Evolutionary conservation across 2,113 vertebrate genomes (phyloP).

Genomic region (Cyprinodon brontotheroides): DNA sequence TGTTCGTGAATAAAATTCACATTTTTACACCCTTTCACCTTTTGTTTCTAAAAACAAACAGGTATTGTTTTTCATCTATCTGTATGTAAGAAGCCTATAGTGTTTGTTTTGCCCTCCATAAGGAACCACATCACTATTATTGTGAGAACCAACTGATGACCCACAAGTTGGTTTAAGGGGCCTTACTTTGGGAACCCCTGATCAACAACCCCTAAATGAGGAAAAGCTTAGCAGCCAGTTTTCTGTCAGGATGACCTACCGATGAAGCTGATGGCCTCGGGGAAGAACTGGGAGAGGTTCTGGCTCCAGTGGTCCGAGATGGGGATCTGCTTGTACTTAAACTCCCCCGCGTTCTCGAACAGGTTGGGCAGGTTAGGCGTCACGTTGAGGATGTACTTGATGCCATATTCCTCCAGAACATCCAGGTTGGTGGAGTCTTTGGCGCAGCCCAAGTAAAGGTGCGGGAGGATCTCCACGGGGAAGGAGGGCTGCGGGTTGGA

Average conservation of each 20-base stretch:
- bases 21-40: too few species aligned
- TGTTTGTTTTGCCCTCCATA: too few species aligned
- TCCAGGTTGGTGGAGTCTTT: conserved; percentile 98
- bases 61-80: too few species aligned
- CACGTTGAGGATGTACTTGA: conserved; percentile 99
- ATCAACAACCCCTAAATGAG: not conserved
- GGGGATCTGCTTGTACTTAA: conserved; percentile 99
- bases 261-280: conserved; percentile 97
- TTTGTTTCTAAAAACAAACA: too few species aligned
- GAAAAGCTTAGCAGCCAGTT: not conserved
- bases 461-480: conserved; percentile 95
- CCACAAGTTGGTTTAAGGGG: too few species aligned
- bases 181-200: too few species aligned
- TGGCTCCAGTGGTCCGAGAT: conserved; percentile 99
- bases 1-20: too few species aligned
- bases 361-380: conserved; percentile 98
- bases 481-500: conserved; percentile 94
- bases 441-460: conserved; percentile 95
- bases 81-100: too few species aligned
- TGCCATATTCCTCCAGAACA: conserved; percentile 96
- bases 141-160: too few species aligned
- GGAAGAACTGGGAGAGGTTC: conserved; percentile 98
- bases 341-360: conserved; percentile 96
- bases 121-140: too few species aligned
- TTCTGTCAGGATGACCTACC: conserved; percentile 80